Conservation (phyloP, 2,113 vertebrate genomes). For the Phainopepla nitens region DNA sequence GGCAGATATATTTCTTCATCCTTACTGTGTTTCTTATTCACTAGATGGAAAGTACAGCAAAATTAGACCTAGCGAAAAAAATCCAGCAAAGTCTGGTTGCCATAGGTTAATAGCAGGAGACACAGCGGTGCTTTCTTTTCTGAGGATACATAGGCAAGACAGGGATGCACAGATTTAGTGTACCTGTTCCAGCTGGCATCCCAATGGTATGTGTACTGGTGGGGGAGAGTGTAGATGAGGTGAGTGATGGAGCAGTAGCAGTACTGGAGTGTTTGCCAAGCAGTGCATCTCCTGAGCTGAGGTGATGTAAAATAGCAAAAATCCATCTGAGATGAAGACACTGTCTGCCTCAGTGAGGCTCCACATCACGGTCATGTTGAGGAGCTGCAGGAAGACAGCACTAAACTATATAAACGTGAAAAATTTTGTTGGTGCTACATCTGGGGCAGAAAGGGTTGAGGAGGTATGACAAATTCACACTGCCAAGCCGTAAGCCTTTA, state of each 20-base stretch:
- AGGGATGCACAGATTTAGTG: background rate
- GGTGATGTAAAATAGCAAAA: background rate
- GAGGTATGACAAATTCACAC: background rate
- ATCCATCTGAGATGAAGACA: fast-evolving
- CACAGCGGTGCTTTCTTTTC: background rate
- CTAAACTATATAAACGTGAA: background rate
- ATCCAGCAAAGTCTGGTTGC: background rate
- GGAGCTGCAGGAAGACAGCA: background rate
- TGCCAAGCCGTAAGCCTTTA: background rate
- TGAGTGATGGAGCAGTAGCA: background rate
- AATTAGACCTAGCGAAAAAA: background rate
- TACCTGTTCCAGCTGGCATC: background rate
- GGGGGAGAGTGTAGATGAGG: background rate
- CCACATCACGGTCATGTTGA: fast-evolving
- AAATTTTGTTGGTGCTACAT: background rate
- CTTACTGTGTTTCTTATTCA: background rate
- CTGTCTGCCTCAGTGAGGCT: background rate
- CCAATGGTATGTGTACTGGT: background rate
- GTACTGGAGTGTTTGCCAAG: background rate
- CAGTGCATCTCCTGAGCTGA: background rate
- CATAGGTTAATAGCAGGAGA: background rate
- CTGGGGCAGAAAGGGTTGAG: background rate
- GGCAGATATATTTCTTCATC: background rate
- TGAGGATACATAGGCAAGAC: background rate
- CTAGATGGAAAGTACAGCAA: background rate